Evolutionary conservation across 1,140 invertebrate genomes (phyloP).

Genomic region (Eumeta japonica): DNA sequence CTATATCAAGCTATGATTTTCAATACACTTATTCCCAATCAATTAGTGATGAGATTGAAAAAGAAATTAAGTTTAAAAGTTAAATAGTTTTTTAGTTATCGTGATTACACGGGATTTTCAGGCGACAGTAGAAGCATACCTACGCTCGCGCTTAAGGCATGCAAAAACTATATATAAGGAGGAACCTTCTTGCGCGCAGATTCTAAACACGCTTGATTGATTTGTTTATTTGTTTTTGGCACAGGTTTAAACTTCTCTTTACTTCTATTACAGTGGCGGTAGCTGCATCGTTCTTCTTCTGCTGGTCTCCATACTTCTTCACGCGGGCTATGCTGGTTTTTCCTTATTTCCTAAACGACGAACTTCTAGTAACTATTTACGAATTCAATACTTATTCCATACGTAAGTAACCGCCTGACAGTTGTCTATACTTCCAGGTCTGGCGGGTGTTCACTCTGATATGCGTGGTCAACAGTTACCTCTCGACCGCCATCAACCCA

Average conservation of each 20-base stretch:
- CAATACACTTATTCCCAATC: no score
- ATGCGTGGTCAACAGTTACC: conserved; percentile 26
- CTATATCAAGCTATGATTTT: no score
- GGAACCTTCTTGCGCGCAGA: no score
- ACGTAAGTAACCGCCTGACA: not conserved
- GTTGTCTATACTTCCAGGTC: conserved; percentile 20
- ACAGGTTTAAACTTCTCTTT: conserved; percentile 7
- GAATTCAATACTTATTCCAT: not conserved
- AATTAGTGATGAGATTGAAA: no score
- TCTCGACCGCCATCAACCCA: conserved; percentile 33
- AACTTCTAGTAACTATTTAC: not conserved
- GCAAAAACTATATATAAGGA: no score
- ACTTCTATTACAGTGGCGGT: conserved; percentile 35
- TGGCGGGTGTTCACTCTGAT: conserved; percentile 30
- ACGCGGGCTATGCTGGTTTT: conserved; percentile 31
- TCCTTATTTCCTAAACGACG: conserved; percentile 13
- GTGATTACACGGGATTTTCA: no score
- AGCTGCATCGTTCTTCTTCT: conserved; percentile 37
- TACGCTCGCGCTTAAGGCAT: no score
- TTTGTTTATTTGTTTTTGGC: conserved; percentile 8
- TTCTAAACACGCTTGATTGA: no score
- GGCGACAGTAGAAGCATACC: no score
- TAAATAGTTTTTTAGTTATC: no score
- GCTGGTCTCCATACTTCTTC: conserved; percentile 37
- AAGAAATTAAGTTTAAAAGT: no score